A percentile compares a stretch with the other conserved stretches of the same genome.
phyloP scores from a whole-genome alignment of 2,888 invertebrate species.

The Andricus quercusramuli region DNA sequence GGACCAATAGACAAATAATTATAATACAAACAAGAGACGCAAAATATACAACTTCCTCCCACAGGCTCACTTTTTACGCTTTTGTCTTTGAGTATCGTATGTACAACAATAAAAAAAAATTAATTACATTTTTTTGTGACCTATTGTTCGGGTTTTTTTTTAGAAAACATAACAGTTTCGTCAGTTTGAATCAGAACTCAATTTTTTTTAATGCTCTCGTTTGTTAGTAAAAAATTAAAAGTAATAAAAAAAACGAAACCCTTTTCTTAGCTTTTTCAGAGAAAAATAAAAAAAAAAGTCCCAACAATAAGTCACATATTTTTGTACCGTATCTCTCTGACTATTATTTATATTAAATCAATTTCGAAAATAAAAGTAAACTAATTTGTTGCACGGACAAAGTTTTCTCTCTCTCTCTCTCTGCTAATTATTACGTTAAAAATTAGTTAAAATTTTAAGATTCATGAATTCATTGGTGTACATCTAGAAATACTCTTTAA shows the following conservation, averaged over 20 bases:
- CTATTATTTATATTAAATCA: neutral
- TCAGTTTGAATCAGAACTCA: neutral
- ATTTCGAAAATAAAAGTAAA: neutral
- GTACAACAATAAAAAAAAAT: slow-evolving; percentile 29
- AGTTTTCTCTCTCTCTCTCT: neutral
- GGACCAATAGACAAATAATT: slow-evolving; percentile 47
- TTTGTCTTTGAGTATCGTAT: neutral
- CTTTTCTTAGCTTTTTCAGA: neutral
- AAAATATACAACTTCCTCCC: slow-evolving; percentile 65
- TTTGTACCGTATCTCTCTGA: neutral
- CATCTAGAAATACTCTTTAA: neutral
- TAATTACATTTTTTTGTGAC: neutral
- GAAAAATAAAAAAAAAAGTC: neutral
- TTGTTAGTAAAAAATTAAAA: slow-evolving; percentile 5
- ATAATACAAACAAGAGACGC: slow-evolving; percentile 76
- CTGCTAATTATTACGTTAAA: slow-evolving; percentile 11
- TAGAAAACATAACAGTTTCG: neutral
- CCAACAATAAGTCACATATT: slow-evolving; percentile 17
- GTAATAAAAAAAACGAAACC: neutral
- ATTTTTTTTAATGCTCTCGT: neutral
- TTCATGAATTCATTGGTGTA: neutral
- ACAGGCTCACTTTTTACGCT: neutral
- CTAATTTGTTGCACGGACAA: slow-evolving; percentile 24
- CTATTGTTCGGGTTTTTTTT: slow-evolving; percentile 5
- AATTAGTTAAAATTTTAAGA: slow-evolving; percentile 19